Evolutionary conservation across 1,140 invertebrate genomes (phyloP), one percentile per base, ranked within the genome.

Genomic region (Microplitis demolitor): DNA sequence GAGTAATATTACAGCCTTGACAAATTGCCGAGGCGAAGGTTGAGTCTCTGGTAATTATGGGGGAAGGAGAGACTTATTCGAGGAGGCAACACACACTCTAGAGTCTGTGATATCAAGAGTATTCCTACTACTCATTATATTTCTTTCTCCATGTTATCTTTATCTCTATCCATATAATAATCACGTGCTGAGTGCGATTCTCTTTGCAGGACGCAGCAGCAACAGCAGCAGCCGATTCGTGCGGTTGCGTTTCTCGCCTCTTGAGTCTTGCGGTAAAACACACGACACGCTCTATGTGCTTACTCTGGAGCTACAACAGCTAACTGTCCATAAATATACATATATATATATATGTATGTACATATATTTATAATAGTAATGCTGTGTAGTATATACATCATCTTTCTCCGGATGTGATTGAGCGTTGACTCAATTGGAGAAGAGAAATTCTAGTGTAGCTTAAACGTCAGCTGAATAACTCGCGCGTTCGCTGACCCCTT

Each of bases 21-120:
- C 85, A 87, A 87, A 87, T 87, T 85, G 84, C 86, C 76, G 80
- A 80, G 83, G 79, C 83, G 84, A 87, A 85, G 83, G 84, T 83
- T 83, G 85, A 63, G 60, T 56, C 68, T 51, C 54, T 54, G 80
- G 84, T 87, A 87, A 87, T 87, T 87, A 87, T 79, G 83, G 84
- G 24, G 80, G 78, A 33, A 73, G 70, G 70, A 74, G 53, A 50
- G 67, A 58, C 56, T 8, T 24, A 53, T 64, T 16, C 56, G 63
- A 61, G 54, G 24, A 54, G 34, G 66, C 68, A 74, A 33, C 34
- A 54, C 56, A 58, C 16, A 58, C 51, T 54, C 51, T 54, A n/a
- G 66, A 51, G 14, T 51, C 74, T 78, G 81, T 85, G 84, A 85
- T 85, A 85, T 84, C 78, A 81, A 82, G 80, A 45, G 39, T 45